Evolutionary conservation across 2,888 invertebrate genomes (phyloP).

Genomic region (Rhorus exstirpatorius): DNA sequence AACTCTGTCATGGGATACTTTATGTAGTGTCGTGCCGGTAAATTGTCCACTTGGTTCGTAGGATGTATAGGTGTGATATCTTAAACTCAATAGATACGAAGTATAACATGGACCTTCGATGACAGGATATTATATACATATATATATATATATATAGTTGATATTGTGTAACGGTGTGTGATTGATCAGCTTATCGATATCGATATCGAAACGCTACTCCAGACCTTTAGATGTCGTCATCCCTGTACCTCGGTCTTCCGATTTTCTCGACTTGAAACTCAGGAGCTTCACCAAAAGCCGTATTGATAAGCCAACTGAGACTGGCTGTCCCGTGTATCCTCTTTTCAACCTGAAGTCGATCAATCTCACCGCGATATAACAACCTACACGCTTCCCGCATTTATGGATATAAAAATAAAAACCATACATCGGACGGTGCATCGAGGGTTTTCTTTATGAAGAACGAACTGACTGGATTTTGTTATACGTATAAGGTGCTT

Average conservation of each 20-base stretch:
- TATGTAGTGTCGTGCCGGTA: not conserved
- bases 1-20: constrained; percentile 5
- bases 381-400: constrained; percentile 49
- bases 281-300: constrained; percentile 54
- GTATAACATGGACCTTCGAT: constrained; percentile 31
- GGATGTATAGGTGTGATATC: not conserved
- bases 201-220: constrained; percentile 52
- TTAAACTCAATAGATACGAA: constrained; percentile 5
- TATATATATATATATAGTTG: constrained; percentile 30
- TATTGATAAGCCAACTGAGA: constrained; percentile 66
- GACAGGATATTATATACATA: constrained; percentile 1
- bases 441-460: constrained; percentile 26
- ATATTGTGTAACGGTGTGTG: constrained; percentile 64
- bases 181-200: constrained; percentile 68
- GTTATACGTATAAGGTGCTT: constrained; percentile 8
- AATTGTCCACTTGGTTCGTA: constrained; percentile 5
- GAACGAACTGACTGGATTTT: constrained; percentile 36
- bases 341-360: constrained; percentile 43
- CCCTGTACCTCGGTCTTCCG: constrained; percentile 27
- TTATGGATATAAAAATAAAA: constrained; percentile 57
- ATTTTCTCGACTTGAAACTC: constrained; percentile 49
- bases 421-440: constrained; percentile 25
- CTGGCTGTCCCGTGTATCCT: constrained; percentile 52
- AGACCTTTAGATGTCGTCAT: constrained; percentile 18
- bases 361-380: constrained; percentile 59